Evolutionary conservation across 2,113 vertebrate species (phyloP).

Genomic region (Collichthys lucidus): DNA sequence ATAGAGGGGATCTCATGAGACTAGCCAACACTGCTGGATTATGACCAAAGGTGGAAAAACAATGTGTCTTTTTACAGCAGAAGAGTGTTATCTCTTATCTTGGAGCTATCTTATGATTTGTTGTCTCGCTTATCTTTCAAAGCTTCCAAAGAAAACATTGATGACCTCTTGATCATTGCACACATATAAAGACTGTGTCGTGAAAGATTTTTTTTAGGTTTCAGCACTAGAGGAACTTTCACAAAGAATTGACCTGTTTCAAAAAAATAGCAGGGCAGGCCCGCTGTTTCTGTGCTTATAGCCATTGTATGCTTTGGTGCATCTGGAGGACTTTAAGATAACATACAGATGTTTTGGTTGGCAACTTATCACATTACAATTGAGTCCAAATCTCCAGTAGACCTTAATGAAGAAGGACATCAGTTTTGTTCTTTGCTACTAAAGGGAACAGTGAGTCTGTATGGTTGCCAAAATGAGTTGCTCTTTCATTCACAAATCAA

Average conservation of each 20-base stretch:
- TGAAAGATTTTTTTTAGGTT: constrained; percentile 52
- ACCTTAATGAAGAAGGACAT: constrained; percentile 45
- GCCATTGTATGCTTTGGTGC: neutral
- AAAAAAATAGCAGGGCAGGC: neutral
- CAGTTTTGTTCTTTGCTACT: constrained; percentile 29
- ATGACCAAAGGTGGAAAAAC: constrained; percentile 63
- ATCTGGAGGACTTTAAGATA: constrained; percentile 18
- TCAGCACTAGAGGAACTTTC: constrained; percentile 25
- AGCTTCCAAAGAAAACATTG: constrained; percentile 56
- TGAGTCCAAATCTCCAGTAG: constrained; percentile 32
- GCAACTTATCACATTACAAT: constrained; percentile 2
- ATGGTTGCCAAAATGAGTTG: constrained; percentile 44
- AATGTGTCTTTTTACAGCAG: constrained; percentile 50
- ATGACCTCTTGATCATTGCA: constrained; percentile 56
- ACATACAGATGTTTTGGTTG: constrained; percentile 39
- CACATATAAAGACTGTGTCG: constrained; percentile 43
- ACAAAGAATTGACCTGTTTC: constrained; percentile 43
- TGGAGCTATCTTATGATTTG: constrained; percentile 53
- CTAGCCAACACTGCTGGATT: constrained; percentile 47
- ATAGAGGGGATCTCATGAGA: constrained; percentile 49
- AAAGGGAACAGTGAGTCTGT: constrained; percentile 16
- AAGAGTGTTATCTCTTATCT: constrained; percentile 56
- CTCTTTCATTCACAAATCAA: constrained; percentile 52
- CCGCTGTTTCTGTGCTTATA: neutral
- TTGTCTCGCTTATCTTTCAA: constrained; percentile 65